Base-by-base conservation (phyloP, 2,113 vertebrate genomes). In the Dromiciops gliroides region DNA sequence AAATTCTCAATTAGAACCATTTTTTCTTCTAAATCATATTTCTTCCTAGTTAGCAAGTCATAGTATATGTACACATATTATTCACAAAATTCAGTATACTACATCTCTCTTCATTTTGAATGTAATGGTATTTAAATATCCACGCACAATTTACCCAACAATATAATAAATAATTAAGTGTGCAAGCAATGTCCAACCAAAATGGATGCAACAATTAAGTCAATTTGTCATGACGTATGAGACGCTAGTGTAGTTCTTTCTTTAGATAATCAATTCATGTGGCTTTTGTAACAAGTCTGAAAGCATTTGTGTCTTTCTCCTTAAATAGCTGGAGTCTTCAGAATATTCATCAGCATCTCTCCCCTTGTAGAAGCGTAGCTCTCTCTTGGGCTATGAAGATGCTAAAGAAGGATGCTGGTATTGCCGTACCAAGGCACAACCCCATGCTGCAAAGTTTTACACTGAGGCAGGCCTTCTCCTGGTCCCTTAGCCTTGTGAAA, bases 291-390 rank as follows among this genome's bases (percentile, higher is more conserved):
- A 83, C 67, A 83, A 83, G 16, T 83, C 67, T 83, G 67, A 83
- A 83, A n/a, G 37, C 5, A 22, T 67, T 75, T 83, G 92, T 49
- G 24, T 37, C 51, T 47, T 95, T 90, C 47, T 91, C 44, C 4
- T 49, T 60, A 31, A 48, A 37, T 4, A 28, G 9, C 19, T 90
- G 9, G 31, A 37, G 60, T 89, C 92, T 93, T 95, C 47, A 48
- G 56, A 53, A 53, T 92, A 51, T 31, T 95, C 51, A 19, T 37
- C 10, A 53, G 89, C 31, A 56, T 88, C 9, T 93, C 52, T 97
- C 90, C 90, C 93, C 92, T 93, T 75, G 50, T 95, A 93, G 96
- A 49, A 25, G 44, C 67, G 9, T 4, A 10, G 44, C 53, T 94
- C n/a, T 91, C 28, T 51, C 50, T 25, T 51, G 31, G 67, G 26